phyloP scores from a whole-genome alignment of 2,113 vertebrate genomes.

The Ascaphus truei region DNA sequence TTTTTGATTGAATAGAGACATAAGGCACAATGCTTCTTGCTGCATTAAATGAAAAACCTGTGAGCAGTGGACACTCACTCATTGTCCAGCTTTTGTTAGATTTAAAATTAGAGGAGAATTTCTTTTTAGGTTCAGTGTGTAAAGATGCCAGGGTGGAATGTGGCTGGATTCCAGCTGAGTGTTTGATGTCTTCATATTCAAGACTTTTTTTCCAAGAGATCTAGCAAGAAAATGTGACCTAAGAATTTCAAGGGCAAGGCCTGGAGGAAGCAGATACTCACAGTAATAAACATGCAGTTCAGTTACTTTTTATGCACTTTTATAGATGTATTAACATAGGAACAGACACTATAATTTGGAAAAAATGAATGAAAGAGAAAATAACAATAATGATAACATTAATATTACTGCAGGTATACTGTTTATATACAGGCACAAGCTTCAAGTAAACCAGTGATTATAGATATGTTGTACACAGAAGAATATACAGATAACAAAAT shows the following conservation, averaged over 20 bases:
- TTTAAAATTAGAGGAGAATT: slow-evolving; percentile 58
- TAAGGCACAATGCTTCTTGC: slow-evolving; percentile 58
- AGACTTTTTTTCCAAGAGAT: slow-evolving; percentile 49
- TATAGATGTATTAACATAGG: too few species aligned
- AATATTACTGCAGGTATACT: neutral
- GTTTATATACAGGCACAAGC: too few species aligned
- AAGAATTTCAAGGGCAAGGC: slow-evolving; percentile 44
- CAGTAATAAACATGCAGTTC: slow-evolving; percentile 58
- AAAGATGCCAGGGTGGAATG: slow-evolving; percentile 60
- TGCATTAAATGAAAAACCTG: slow-evolving; percentile 31
- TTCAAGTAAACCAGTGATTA: too few species aligned
- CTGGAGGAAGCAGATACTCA: slow-evolving; percentile 42
- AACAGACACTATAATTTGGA: too few species aligned
- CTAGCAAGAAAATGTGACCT: slow-evolving; percentile 46
- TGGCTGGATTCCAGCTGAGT: slow-evolving; percentile 59
- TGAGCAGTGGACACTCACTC: slow-evolving; percentile 53
- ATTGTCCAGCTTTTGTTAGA: slow-evolving; percentile 78
- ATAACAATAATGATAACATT: too few species aligned
- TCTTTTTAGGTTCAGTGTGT: slow-evolving; percentile 59
- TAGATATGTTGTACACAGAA: too few species aligned
- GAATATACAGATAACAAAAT: too few species aligned
- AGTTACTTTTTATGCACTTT: slow-evolving; percentile 68
- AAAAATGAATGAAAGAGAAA: too few species aligned
- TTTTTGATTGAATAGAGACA: too few species aligned
- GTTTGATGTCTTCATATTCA: slow-evolving; percentile 75